phyloP scores from a whole-genome alignment of 2,888 invertebrate species.

The Sinhomidia bicolor region DNA sequence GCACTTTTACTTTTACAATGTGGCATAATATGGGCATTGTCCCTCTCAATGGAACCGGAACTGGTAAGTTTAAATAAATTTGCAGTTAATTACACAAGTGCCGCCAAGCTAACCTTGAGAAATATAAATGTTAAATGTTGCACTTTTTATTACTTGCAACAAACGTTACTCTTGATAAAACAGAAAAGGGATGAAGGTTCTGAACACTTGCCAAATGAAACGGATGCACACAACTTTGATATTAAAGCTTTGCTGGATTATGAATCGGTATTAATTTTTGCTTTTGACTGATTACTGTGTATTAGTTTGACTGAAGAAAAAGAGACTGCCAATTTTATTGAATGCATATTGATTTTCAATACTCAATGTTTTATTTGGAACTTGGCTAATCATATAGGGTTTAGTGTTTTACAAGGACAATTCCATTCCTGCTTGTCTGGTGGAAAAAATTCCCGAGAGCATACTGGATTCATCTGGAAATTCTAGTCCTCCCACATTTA shows the following conservation, averaged over 20 bases:
- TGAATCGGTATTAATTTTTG: slow-evolving; percentile 42
- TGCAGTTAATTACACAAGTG: background rate
- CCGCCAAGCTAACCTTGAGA: too few relatives aligned
- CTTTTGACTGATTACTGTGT: background rate
- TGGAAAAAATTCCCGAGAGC: slow-evolving; percentile 51
- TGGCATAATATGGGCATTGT: background rate
- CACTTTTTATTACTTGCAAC: background rate
- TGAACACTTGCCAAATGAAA: background rate
- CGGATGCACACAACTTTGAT: background rate
- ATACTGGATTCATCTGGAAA: background rate
- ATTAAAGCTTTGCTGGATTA: slow-evolving; percentile 57
- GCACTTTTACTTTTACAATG: background rate
- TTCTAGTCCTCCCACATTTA: background rate
- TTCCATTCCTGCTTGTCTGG: slow-evolving; percentile 51
- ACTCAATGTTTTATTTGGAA: too few relatives aligned
- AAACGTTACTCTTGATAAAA: background rate
- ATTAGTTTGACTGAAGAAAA: too few relatives aligned
- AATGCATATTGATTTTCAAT: too few relatives aligned
- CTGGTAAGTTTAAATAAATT: background rate
- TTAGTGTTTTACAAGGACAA: slow-evolving; percentile 69
- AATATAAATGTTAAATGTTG: background rate
- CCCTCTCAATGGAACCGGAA: background rate
- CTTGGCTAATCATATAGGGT: too few relatives aligned
- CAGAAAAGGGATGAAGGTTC: background rate
- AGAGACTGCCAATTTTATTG: too few relatives aligned